Base-by-base conservation (phyloP, 2,797 vertebrate species). In the Amblyraja radiata region DNA sequence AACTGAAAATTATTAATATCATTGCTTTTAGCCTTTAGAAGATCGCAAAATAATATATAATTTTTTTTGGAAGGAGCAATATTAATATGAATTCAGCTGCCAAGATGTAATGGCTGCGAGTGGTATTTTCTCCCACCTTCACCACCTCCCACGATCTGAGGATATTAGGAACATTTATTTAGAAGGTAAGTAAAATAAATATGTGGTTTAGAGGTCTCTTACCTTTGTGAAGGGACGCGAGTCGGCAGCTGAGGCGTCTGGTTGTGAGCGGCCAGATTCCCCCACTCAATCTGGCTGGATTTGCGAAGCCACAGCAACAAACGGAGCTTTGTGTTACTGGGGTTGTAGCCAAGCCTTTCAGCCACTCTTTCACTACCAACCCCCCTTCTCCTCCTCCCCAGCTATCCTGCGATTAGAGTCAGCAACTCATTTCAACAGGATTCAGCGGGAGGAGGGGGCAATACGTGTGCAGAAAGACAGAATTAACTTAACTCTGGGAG, bases 271-370 rank as follows among this genome's bases (percentile, higher is more conserved):
- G 76, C 77, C 28, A 14, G 54, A 14, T 25, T 13, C 28, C 32
- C 84, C n/a, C 61, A 13, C 21, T 46, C 68, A 18, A 36, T 76
- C 8, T 90, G 88, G 77, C 77, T 79, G n/a, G 83, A 68, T 90
- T 93, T 93, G 91, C 71, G 73, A 81, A 93, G 71, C 76, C 91
- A 68, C 68, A 46, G 79, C 92, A 84, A 95, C 93, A 94, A 94
- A 81, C 74, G 93, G 61, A 88, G 79, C 93, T 93, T 94, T 94
- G 93, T 94, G 61, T 84, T 93, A 32, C 36, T 91, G 63, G 65
- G 93, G 25, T 76, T 77, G 76, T 93, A 81, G 68, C 63, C 86
- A 93, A 93, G 84, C 61, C 28, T 93, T 68, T 80, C 93, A 91
- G 91, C 58, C 91, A 78, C 78, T 78, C 83, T 73, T 18, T 74